A percentile compares a stretch with the other conserved stretches of the same genome.
phyloP scores from a whole-genome alignment of 2,888 invertebrate species.

The Epirrhoe tristata region DNA sequence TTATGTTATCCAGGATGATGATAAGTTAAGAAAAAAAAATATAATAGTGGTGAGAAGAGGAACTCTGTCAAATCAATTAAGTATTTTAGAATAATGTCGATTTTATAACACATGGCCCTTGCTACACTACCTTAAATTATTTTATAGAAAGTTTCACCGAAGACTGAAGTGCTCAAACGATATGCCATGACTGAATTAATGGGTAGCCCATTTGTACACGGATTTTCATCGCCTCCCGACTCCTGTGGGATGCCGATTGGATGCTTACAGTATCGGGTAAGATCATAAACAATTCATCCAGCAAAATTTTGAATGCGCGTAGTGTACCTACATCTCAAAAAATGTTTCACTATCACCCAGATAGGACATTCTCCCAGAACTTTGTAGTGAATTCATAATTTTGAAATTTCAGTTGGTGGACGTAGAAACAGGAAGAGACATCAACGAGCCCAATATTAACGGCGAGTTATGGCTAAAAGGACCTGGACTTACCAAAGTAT shows the following conservation, averaged over 20 bases:
- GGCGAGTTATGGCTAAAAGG: constrained; percentile 80
- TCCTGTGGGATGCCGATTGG: constrained; percentile 60
- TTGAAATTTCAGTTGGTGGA: constrained; percentile 67
- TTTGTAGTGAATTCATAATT: no score
- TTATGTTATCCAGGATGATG: no score
- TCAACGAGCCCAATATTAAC: constrained; percentile 63
- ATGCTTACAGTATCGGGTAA: constrained; percentile 43
- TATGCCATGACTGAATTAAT: constrained; percentile 73
- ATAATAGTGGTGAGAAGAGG: no score
- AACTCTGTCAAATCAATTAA: no score
- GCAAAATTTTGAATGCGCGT: no score
- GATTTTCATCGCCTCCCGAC: constrained; percentile 44
- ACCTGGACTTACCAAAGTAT: constrained; percentile 64
- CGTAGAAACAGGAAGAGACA: constrained; percentile 62
- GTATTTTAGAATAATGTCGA: no score
- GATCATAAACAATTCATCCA: no score
- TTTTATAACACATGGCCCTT: no score
- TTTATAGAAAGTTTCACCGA: constrained; percentile 57
- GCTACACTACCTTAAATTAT: not conserved
- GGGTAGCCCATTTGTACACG: constrained; percentile 53
- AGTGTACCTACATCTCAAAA: no score
- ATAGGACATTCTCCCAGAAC: no score
- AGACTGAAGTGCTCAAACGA: constrained; percentile 55
- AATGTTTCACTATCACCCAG: not conserved
- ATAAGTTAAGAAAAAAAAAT: no score